Percentiles rank a stretch among this genome's conserved stretches.
Conservation (phyloP, 2,797 vertebrate genomes). For the Rhinatrema bivittatum region DNA sequence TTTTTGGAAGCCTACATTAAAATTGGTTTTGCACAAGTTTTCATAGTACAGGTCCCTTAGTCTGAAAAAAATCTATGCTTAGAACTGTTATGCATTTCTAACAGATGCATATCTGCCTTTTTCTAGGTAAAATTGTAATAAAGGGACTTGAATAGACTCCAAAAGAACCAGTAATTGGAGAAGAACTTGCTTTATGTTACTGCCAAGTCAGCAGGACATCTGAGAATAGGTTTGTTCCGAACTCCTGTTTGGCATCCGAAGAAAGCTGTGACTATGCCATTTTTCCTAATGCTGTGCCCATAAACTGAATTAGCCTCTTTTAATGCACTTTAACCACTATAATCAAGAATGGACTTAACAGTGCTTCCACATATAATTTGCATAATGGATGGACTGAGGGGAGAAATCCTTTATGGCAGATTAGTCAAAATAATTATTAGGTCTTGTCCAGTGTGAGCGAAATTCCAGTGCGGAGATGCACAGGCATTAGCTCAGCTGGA, state of each 20-base stretch:
- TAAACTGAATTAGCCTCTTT: slow-evolving; percentile 42
- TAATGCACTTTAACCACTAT: slow-evolving; percentile 35
- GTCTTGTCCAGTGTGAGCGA: slow-evolving; percentile 17
- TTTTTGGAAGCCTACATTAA: no score
- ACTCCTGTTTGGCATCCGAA: no score
- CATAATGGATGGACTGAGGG: slow-evolving; percentile 19
- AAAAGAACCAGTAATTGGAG: neutral
- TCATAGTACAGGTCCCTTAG: no score
- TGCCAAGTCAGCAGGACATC: slow-evolving; percentile 30
- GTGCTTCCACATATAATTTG: slow-evolving; percentile 28
- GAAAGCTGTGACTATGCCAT: slow-evolving; percentile 35
- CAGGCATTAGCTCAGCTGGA: slow-evolving; percentile 30
- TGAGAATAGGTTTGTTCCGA: slow-evolving; percentile 33
- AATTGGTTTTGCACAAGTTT: no score
- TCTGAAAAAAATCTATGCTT: no score
- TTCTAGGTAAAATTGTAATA: no score
- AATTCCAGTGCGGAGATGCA: slow-evolving; percentile 4
- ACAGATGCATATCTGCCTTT: no score
- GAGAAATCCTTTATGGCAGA: slow-evolving; percentile 18
- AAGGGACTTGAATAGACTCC: no score
- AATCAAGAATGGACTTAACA: slow-evolving; percentile 32
- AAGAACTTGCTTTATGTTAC: slow-evolving; percentile 34
- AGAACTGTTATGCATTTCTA: no score
- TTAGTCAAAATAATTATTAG: slow-evolving; percentile 37
- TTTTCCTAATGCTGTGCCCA: slow-evolving; percentile 24